Evolutionary conservation across 2,113 vertebrate genomes (phyloP).

Genomic region (Sylvia atricapilla): DNA sequence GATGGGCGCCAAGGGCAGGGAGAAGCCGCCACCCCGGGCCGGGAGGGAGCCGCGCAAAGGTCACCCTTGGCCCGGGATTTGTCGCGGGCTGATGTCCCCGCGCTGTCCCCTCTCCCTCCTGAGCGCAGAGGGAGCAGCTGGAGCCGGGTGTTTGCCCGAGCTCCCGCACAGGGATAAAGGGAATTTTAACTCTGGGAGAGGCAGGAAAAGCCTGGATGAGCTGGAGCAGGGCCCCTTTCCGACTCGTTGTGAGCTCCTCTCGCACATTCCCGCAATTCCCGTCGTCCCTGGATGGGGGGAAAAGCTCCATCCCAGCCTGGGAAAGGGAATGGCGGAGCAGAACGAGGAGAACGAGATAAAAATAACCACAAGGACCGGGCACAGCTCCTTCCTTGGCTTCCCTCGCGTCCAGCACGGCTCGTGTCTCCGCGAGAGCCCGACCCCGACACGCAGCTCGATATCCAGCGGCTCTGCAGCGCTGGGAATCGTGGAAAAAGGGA

Average conservation of each 20-base stretch:
- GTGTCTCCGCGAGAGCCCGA: background rate
- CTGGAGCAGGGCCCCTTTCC: background rate
- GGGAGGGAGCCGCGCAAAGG: background rate
- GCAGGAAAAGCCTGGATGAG: background rate
- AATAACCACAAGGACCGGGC: background rate
- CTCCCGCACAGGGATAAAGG: background rate
- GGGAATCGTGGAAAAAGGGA: background rate
- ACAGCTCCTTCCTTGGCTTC: background rate
- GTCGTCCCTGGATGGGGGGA: background rate
- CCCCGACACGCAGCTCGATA: background rate
- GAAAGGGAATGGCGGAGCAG: background rate
- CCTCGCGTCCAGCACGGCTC: background rate
- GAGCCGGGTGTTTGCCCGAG: fast-evolving
- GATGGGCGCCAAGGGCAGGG: background rate
- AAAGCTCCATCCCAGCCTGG: background rate
- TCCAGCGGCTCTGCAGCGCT: background rate
- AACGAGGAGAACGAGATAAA: background rate
- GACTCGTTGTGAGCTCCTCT: background rate
- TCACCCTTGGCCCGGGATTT: background rate
- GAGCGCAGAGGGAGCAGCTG: background rate
- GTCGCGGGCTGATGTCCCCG: fast-evolving
- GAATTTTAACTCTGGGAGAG: background rate
- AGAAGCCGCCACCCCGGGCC: background rate
- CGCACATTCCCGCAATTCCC: background rate
- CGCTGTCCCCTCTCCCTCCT: background rate